Percentiles rank a stretch among this genome's conserved stretches.
These are phyloP conservation scores for Lepilemur ruficaudatus DNA, from an alignment of 2,797 vertebrate genomes.

Conservation along the genomic window DNA sequence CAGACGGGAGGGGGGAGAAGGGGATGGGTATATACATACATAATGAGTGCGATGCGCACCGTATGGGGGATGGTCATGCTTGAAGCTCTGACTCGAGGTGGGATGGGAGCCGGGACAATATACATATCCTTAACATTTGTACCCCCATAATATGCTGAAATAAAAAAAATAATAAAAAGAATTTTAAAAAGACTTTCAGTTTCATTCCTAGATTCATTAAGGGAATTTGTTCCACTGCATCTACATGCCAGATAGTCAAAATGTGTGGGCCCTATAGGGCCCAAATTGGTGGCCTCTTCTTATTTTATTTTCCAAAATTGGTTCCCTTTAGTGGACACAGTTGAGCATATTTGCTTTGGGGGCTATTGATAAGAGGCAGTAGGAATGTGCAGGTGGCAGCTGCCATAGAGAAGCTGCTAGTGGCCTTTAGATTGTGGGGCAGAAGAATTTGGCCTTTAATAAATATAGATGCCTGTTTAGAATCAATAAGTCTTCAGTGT, in stretches of 20 bases:
- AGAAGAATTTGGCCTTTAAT: constrained; percentile 31
- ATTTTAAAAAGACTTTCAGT: not conserved
- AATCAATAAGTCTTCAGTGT: not conserved
- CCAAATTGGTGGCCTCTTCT: not conserved
- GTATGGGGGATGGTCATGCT: too few relatives aligned
- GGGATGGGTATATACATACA: too few relatives aligned
- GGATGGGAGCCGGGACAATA: too few relatives aligned
- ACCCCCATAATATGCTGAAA: too few relatives aligned
- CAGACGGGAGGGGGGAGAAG: too few relatives aligned
- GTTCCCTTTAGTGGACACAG: not conserved
- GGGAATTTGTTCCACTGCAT: constrained; percentile 17
- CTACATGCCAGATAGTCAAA: not conserved
- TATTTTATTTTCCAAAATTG: constrained; percentile 47
- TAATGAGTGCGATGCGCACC: too few relatives aligned
- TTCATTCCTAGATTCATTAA: constrained; percentile 8
- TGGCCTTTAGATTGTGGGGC: not conserved
- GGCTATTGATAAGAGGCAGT: not conserved
- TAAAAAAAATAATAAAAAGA: not conserved
- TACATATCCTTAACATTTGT: too few relatives aligned
- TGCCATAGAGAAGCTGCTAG: not conserved
- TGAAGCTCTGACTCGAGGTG: too few relatives aligned
- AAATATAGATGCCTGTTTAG: not conserved
- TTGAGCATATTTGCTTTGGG: constrained; percentile 19
- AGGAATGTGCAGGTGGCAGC: not conserved
- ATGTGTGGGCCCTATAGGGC: not conserved